Conservation (phyloP, 2,888 invertebrate genomes). For the Folsomia manolachei region DNA sequence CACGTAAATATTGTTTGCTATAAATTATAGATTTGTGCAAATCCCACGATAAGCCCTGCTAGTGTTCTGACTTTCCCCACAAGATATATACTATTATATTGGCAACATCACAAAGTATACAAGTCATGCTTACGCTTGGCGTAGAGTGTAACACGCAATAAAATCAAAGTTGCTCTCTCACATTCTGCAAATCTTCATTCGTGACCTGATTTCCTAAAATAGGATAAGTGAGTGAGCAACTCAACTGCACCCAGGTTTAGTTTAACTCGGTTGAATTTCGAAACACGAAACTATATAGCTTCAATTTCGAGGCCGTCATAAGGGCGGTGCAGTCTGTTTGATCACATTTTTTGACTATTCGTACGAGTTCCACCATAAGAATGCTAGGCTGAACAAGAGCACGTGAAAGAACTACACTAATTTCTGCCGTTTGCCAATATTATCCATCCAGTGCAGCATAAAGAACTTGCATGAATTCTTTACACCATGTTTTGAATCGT, state of each 20-base stretch:
- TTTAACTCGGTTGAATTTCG: neutral
- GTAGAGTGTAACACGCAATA: constrained; percentile 1
- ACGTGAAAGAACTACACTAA: too few relatives aligned
- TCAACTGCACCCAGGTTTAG: neutral
- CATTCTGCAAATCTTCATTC: neutral
- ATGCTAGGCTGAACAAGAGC: too few relatives aligned
- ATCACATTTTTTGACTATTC: neutral
- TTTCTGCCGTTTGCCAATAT: too few relatives aligned
- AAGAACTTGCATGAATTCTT: neutral
- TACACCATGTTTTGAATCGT: too few relatives aligned
- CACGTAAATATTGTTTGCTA: too few relatives aligned
- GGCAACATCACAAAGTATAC: too few relatives aligned
- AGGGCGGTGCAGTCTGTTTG: neutral
- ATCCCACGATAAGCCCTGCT: too few relatives aligned
- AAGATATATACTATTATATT: too few relatives aligned
- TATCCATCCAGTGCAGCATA: neutral
- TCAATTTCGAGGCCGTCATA: neutral
- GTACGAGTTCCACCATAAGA: too few relatives aligned
- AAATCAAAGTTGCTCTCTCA: neutral
- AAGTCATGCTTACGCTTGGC: too few relatives aligned
- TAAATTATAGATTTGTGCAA: too few relatives aligned
- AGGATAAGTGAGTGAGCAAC: constrained; percentile 9
- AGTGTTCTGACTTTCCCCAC: too few relatives aligned
- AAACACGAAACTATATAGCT: neutral
- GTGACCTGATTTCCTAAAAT: constrained; percentile 12